A percentile compares a stretch with the other conserved stretches of the same genome.
Conservation (phyloP, 92 coral and sea anemone species). For the Parazoanthus darwini region DNA sequence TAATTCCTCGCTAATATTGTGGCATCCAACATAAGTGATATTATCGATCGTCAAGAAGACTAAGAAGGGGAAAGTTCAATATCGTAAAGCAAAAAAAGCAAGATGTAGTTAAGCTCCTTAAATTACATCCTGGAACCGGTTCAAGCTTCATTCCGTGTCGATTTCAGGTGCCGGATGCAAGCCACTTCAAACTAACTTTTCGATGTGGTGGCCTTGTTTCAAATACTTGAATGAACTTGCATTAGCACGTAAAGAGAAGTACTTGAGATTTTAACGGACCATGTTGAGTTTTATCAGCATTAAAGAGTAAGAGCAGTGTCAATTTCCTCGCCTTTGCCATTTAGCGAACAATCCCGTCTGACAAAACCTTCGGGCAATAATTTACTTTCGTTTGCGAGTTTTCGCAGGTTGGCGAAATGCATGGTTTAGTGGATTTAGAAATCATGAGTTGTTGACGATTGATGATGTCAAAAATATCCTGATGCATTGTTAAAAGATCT, state of each 20-base stretch:
- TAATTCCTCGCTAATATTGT: not conserved
- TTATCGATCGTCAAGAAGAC: too few relatives aligned
- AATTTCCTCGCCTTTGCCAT: not conserved
- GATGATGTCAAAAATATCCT: not conserved
- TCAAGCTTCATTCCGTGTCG: too few relatives aligned
- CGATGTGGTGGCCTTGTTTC: not conserved
- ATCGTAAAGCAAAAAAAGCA: too few relatives aligned
- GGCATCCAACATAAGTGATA: too few relatives aligned
- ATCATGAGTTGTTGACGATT: not conserved
- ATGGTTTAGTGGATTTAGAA: not conserved
- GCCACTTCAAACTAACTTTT: not conserved
- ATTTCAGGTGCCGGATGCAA: too few relatives aligned
- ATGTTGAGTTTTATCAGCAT: not conserved
- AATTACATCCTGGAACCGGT: too few relatives aligned
- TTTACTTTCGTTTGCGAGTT: not conserved
- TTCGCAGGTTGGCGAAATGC: too few relatives aligned
- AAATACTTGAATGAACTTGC: not conserved
- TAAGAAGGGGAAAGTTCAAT: too few relatives aligned
- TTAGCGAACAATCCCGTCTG: not conserved
- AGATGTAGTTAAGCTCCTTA: too few relatives aligned
- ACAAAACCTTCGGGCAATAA: not conserved
- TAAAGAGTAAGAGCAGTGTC: not conserved
- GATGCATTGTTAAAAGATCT: too few relatives aligned
- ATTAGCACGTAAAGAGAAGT: not conserved
- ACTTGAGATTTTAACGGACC: not conserved